phyloP scores from a whole-genome alignment of 2,888 invertebrate species.

The Ctena decussata region DNA sequence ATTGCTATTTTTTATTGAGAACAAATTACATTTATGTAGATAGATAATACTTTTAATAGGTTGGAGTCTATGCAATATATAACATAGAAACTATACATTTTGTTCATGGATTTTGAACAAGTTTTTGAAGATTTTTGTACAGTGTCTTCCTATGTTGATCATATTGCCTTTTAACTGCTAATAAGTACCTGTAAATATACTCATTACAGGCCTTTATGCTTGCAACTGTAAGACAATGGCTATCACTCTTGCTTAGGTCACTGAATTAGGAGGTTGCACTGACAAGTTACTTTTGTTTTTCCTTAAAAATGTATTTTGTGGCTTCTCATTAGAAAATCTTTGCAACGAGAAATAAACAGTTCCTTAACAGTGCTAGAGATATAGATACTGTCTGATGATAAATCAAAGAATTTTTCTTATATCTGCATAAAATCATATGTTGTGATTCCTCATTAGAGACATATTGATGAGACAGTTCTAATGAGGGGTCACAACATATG shows the following conservation, averaged over 20 bases:
- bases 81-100: background rate
- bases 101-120: background rate
- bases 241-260: background rate
- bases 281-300: no score
- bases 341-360: no score
- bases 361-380: no score
- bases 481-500: no score
- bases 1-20: background rate
- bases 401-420: no score
- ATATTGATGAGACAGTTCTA: no score
- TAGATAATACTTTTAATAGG: background rate
- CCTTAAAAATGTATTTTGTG: no score
- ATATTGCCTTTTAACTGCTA: background rate
- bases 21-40: slow-evolving; percentile 6
- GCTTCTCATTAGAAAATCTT: no score
- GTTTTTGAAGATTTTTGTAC: background rate
- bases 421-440: no score
- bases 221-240: background rate
- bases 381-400: no score
- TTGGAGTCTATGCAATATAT: slow-evolving; percentile 9
- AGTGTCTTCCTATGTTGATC: background rate
- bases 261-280: no score
- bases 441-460: no score
- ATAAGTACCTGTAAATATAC: slow-evolving; percentile 49
- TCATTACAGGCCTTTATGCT: slow-evolving; percentile 11